Evolutionary conservation across 2,888 invertebrate genomes (phyloP).

Genomic region (Parnassius orleans): DNA sequence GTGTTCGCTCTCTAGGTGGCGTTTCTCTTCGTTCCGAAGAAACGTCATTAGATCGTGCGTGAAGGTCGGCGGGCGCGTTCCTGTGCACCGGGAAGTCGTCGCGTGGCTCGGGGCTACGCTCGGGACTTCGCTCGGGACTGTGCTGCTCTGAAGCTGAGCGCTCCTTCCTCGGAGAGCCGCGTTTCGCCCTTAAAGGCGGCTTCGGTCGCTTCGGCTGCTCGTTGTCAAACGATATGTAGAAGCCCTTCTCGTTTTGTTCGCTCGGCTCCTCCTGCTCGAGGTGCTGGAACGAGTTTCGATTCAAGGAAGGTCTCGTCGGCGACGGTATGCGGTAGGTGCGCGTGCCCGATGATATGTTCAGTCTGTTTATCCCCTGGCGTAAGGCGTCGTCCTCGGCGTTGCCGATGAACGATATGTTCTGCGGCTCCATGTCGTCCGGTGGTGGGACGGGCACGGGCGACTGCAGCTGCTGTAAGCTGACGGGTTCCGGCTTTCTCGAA

Average conservation of each 20-base stretch:
- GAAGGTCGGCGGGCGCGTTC: constrained; percentile 31
- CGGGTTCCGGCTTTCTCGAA: constrained; percentile 55
- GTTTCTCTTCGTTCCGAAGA: constrained; percentile 44
- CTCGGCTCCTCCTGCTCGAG: constrained; percentile 52
- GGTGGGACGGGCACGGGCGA: constrained; percentile 85
- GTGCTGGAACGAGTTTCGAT: constrained; percentile 86
- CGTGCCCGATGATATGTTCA: constrained; percentile 93
- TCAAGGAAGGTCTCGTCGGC: constrained; percentile 88
- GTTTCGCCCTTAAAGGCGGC: constrained; percentile 89
- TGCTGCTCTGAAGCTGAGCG: constrained; percentile 42
- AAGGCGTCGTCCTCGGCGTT: constrained; percentile 81
- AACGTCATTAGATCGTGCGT: constrained; percentile 14
- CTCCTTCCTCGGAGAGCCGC: constrained; percentile 89
- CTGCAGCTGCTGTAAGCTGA: constrained; percentile 76
- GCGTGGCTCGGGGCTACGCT: constrained; percentile 35
- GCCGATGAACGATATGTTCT: constrained; percentile 95
- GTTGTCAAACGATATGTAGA: constrained; percentile 96
- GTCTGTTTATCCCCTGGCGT: constrained; percentile 85
- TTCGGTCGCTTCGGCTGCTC: constrained; percentile 94
- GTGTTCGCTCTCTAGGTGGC: constrained; percentile 48
- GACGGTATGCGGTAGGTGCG: constrained; percentile 94
- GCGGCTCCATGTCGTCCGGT: constrained; percentile 94
- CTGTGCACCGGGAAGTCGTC: constrained; percentile 37
- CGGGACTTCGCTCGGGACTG: constrained; percentile 61
- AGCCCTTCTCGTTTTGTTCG: constrained; percentile 87